A percentile compares a stretch with the other conserved stretches of the same genome.
Conservation (phyloP, 1,140 invertebrate genomes). For the Calliopsis andreniformis region DNA sequence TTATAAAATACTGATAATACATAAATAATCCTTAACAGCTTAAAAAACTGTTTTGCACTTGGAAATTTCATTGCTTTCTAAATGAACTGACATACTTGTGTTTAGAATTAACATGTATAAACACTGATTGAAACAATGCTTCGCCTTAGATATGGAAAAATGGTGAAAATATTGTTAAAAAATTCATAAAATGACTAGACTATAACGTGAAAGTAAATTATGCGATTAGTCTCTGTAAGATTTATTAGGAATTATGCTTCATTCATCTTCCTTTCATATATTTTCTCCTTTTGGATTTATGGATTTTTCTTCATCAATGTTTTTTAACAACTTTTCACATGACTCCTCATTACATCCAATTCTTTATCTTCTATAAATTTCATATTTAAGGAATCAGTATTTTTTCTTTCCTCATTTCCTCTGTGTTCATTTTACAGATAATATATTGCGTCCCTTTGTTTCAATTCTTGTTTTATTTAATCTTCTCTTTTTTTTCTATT, state of each 20-base stretch:
- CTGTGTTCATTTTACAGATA: not conserved
- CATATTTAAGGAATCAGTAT: conserved; percentile 3
- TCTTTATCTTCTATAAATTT: conserved; percentile 4
- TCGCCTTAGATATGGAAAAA: not conserved
- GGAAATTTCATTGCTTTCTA: not conserved
- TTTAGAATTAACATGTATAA: not conserved
- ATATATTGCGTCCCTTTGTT: not conserved
- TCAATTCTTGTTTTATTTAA: not conserved
- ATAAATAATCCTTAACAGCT: not conserved
- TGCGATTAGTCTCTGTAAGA: conserved; percentile 4
- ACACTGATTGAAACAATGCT: not conserved
- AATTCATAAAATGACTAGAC: conserved; percentile 24
- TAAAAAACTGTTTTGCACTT: not conserved
- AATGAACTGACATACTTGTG: not conserved
- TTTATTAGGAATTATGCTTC: conserved; percentile 14
- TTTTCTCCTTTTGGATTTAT: not conserved
- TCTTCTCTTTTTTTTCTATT: not conserved
- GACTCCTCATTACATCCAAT: not conserved
- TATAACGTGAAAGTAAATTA: conserved; percentile 25
- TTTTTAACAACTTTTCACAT: conserved; percentile 19
- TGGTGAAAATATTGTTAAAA: not conserved
- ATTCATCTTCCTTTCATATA: not conserved
- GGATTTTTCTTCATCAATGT: not conserved
- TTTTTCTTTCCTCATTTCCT: not conserved
- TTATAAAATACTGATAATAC: not conserved